These are phyloP conservation scores for Drosophila saltans DNA, from an alignment of 1,140 invertebrate genomes.

Conservation along the genomic window DNA sequence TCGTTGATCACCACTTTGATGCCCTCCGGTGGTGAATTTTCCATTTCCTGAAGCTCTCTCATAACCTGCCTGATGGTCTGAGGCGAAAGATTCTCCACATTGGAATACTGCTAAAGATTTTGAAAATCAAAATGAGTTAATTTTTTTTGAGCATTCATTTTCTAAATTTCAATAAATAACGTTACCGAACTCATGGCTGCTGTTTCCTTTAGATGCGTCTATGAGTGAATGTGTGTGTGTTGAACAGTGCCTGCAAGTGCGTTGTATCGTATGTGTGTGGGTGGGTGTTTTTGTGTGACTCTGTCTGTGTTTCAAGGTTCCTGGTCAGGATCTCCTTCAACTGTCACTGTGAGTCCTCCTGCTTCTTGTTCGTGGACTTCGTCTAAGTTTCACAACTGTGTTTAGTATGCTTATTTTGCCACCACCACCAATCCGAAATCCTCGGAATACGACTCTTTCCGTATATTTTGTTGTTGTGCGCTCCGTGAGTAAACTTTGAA, in stretches of 20 bases:
- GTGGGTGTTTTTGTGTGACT: constrained; percentile 32
- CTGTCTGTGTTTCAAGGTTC: constrained; percentile 58
- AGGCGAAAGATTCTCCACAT: constrained; percentile 97
- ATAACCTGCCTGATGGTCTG: constrained; percentile 93
- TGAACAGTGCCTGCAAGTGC: constrained; percentile 25
- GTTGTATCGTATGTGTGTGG: constrained; percentile 19
- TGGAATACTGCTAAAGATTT: constrained; percentile 87
- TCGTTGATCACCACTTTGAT: constrained; percentile 94
- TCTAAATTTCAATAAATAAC: constrained; percentile 15
- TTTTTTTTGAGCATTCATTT: constrained; percentile 9
- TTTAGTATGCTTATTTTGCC: background rate
- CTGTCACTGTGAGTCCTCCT: background rate
- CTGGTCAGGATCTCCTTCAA: constrained; percentile 16
- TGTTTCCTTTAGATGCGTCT: constrained; percentile 21
- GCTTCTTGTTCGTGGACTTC: background rate
- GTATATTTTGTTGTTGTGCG: constrained; percentile 12
- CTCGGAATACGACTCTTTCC: background rate
- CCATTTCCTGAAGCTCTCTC: constrained; percentile 92
- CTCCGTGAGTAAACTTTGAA: constrained; percentile 11
- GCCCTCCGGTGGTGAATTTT: constrained; percentile 92
- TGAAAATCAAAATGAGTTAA: background rate
- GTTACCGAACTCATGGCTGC: constrained; percentile 70
- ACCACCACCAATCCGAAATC: background rate
- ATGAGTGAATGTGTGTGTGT: constrained; percentile 14
- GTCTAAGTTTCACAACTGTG: background rate